Conservation (phyloP, 2,888 invertebrate genomes). For the Drosophila borealis region DNA sequence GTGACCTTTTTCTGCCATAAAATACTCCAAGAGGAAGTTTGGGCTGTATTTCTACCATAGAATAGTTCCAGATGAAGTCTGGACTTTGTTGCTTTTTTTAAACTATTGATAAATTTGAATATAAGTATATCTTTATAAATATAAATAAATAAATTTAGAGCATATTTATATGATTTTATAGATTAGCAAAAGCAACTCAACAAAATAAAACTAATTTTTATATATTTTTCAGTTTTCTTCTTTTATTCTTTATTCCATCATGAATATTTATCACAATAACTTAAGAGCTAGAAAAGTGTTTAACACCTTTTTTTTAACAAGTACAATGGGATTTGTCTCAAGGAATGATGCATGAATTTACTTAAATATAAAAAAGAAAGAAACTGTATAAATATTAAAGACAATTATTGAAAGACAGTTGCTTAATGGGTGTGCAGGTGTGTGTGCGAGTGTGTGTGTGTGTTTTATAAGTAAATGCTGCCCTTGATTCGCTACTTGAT, state of each 20-base stretch:
- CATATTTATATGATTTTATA: no score
- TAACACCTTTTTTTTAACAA: slow-evolving; percentile 36
- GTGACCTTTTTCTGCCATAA: not conserved
- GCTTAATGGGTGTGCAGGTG: slow-evolving; percentile 32
- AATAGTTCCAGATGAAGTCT: no score
- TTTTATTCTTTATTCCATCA: slow-evolving; percentile 60
- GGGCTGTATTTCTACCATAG: not conserved
- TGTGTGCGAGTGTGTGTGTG: slow-evolving; percentile 12
- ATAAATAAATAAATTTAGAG: no score
- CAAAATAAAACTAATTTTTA: not conserved
- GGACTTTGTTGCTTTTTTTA: no score
- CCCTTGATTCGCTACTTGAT: slow-evolving; percentile 58
- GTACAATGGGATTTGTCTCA: slow-evolving; percentile 29
- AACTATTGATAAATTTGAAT: no score
- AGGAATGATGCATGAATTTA: slow-evolving; percentile 58
- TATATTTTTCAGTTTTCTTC: slow-evolving; percentile 1
- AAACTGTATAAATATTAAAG: slow-evolving; percentile 73
- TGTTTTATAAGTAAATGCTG: slow-evolving; percentile 66
- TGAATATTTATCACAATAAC: slow-evolving; percentile 70
- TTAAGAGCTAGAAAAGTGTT: slow-evolving; percentile 65
- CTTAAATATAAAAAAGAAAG: slow-evolving; percentile 29
- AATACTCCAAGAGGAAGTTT: not conserved
- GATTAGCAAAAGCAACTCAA: no score
- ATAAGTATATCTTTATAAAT: no score
- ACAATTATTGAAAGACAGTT: slow-evolving; percentile 46